Evolutionary conservation across 2,888 invertebrate species (phyloP), one percentile per base, ranked within the genome.

Genomic region (Amiota mariae): DNA sequence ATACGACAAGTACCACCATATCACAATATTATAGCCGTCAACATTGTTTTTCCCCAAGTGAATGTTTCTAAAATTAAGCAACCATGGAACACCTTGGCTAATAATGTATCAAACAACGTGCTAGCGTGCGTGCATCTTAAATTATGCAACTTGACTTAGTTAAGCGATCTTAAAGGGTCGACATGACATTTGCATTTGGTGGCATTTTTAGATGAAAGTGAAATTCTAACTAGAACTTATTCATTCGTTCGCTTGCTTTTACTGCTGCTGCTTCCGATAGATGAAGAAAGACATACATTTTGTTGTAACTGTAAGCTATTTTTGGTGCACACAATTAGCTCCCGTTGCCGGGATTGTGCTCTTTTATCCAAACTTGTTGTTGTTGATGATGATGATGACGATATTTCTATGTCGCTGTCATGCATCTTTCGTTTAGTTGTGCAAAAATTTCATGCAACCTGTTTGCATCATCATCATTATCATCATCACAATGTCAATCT

Each of bases 111-210:
- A 24, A 24, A 24, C 36, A 36, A 24, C 11, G 20, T 36, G 8
- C 20, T 11, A 24, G 24, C 36, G 36, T 36, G 46, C 36, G 63
- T 15, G 13, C 54, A 54, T n/a, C n/a, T n/a, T 8, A n/a, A n/a
- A 12, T n/a, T n/a, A n/a, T 8, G n/a, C 2, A 12, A 54, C 54
- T 54, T 12, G 54, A 54, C 54, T 54, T 12, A 54, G 36, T 36
- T 36, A 6, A n/a, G 54, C 54, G 2, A n/a, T 51, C 2, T 18
- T 59, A 24, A 18, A 20, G 51, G 36, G 54, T 11, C 51, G 67
- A 68, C 67, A 68, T 68, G 67, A 68, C 54, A 68, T 68, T 68
- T 68, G 67, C 67, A 68, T 68, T 54, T 68, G 20, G 20, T 68
- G 51, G 54, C 51, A 68, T 68, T 68, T 66, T 49, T 66, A 48